phyloP scores from a whole-genome alignment of 2,888 invertebrate genomes.

The Drosophila phalerata region DNA sequence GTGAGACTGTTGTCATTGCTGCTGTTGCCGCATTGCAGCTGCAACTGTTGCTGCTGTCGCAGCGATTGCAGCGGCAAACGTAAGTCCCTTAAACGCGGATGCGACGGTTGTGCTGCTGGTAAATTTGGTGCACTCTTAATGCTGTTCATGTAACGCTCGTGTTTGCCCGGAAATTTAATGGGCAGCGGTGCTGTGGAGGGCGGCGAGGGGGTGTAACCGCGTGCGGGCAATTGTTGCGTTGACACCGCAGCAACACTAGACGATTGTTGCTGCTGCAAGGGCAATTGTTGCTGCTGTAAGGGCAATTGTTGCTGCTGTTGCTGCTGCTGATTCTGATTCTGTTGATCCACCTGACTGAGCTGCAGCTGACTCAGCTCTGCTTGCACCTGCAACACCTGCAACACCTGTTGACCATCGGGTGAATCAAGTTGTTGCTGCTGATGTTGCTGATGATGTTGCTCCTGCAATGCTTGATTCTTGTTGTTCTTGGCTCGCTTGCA shows the following conservation, averaged over 20 bases:
- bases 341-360: constrained; percentile 84
- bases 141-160: constrained; percentile 90
- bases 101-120: constrained; percentile 89
- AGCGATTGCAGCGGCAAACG: constrained; percentile 91
- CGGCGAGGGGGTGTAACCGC: constrained; percentile 92
- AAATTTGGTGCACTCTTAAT: constrained; percentile 93
- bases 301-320: constrained; percentile 15
- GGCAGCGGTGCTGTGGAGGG: constrained; percentile 94
- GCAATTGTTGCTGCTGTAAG: not conserved
- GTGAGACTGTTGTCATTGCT: constrained; percentile 84
- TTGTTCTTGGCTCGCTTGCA: constrained; percentile 84
- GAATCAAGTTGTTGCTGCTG: constrained; percentile 45
- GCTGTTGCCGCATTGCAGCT: constrained; percentile 56
- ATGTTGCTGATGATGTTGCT: constrained; percentile 53
- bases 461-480: constrained; percentile 84
- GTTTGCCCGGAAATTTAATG: constrained; percentile 91
- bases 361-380: constrained; percentile 89
- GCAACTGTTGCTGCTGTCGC: constrained; percentile 85
- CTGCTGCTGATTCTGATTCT: constrained; percentile 69
- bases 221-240: constrained; percentile 88
- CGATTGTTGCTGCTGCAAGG: not conserved
- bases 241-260: constrained; percentile 78
- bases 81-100: constrained; percentile 90
- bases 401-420: constrained; percentile 55
- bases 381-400: constrained; percentile 71